Evolutionary conservation across 2,113 vertebrate species (phyloP).

Genomic region (Bubo blakistoni): DNA sequence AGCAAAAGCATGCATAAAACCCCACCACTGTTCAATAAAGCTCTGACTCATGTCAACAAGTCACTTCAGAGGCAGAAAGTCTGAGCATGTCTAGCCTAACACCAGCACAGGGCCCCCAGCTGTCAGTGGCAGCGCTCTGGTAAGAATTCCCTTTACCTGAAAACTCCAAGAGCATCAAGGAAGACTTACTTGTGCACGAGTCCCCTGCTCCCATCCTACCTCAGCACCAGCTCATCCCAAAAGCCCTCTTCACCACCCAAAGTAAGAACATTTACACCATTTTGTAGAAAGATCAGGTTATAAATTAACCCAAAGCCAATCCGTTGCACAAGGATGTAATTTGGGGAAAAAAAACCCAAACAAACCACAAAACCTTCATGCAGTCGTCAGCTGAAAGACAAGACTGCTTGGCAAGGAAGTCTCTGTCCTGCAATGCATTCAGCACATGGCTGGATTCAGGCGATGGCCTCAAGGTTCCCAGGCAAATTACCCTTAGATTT

Average conservation of each 20-base stretch:
- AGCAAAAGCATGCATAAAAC: background rate
- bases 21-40: background rate
- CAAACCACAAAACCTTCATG: background rate
- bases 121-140: background rate
- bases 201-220: background rate
- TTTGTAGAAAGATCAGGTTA: background rate
- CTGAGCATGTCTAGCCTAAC: background rate
- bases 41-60: accelerated
- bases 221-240: background rate
- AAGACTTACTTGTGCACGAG: background rate
- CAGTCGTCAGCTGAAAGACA: background rate
- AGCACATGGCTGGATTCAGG: background rate
- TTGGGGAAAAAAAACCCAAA: accelerated
- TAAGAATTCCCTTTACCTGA: background rate
- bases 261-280: background rate
- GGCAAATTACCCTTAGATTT: background rate
- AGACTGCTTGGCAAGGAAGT: background rate
- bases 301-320: background rate
- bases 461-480: background rate
- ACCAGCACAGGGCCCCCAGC: background rate
- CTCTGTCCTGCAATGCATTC: background rate
- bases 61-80: background rate
- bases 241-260: background rate
- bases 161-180: background rate
- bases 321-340: background rate